Evolutionary conservation across 2,888 invertebrate species (phyloP).

Genomic region (Lasius fuliginosus): DNA sequence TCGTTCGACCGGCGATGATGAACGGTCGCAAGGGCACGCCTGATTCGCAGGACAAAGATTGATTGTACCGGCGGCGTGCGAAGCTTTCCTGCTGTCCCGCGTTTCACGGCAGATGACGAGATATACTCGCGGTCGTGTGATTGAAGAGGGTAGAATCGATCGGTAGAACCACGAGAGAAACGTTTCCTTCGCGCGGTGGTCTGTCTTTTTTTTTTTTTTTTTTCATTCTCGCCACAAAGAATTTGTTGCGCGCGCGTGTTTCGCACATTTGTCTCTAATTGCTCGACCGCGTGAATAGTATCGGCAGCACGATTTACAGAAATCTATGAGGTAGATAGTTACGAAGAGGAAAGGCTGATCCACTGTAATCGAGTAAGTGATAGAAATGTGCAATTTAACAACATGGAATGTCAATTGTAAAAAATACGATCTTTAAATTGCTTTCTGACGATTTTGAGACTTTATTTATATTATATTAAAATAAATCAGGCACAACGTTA

Average conservation of each 20-base stretch:
- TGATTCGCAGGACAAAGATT: conserved; percentile 51
- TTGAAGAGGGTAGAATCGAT: conserved; percentile 56
- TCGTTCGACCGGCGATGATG: conserved; percentile 57
- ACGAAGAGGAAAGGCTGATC: neutral
- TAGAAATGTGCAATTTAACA: neutral
- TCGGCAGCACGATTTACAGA: conserved; percentile 8
- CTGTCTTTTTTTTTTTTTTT: neutral
- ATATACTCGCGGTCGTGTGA: conserved; percentile 55
- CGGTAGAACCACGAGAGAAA: neutral
- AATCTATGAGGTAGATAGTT: neutral
- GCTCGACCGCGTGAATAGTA: conserved; percentile 13
- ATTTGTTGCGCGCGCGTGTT: conserved; percentile 8
- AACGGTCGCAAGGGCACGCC: conserved; percentile 51
- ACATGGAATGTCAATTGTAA: neutral
- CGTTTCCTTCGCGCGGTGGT: conserved; percentile 24
- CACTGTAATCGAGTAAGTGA: neutral
- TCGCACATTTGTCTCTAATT: conserved; percentile 33
- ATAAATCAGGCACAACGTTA: neutral
- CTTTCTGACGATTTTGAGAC: neutral
- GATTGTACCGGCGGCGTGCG: conserved; percentile 57
- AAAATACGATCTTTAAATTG: neutral
- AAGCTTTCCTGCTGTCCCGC: conserved; percentile 56
- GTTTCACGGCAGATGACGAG: conserved; percentile 55
- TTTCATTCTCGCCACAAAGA: neutral
- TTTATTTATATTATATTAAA: neutral